Evolutionary conservation across 2,888 invertebrate species (phyloP).

Genomic region (Polydrusus cervinus): DNA sequence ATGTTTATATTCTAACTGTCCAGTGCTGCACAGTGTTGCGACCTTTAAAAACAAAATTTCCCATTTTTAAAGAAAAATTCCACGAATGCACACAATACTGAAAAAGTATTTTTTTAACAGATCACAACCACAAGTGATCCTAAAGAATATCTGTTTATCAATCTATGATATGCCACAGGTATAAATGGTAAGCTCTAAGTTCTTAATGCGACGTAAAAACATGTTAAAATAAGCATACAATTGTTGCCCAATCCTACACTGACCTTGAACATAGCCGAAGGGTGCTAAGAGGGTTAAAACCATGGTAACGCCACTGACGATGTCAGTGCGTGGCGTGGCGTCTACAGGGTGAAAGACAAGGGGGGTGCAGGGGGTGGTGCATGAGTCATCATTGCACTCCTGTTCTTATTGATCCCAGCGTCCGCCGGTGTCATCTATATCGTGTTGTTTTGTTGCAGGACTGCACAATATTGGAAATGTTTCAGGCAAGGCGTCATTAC

Average conservation of each 20-base stretch:
- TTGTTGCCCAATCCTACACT: not conserved
- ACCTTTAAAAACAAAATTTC: no score
- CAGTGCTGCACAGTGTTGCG: no score
- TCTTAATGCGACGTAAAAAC: no score
- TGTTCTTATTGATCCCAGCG: slow-evolving; percentile 69
- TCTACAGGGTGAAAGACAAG: slow-evolving; percentile 46
- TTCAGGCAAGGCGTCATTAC: slow-evolving; percentile 12
- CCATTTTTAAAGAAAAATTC: no score
- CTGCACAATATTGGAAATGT: slow-evolving; percentile 45
- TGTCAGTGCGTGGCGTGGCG: slow-evolving; percentile 56
- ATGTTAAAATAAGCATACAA: not conserved
- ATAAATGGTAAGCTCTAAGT: no score
- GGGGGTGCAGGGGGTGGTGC: slow-evolving; percentile 62
- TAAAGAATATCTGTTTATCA: no score
- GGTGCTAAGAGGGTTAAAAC: slow-evolving; percentile 37
- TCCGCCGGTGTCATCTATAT: slow-evolving; percentile 47
- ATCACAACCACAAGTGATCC: no score
- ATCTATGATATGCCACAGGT: no score
- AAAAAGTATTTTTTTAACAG: no score
- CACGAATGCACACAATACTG: no score
- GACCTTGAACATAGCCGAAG: slow-evolving; percentile 16
- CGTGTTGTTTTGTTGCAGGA: slow-evolving; percentile 45
- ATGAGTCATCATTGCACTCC: slow-evolving; percentile 72
- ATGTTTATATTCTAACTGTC: no score
- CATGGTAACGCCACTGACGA: slow-evolving; percentile 56